A percentile compares a stretch with the other conserved stretches of the same genome.
Evolutionary conservation across 1,140 invertebrate genomes (phyloP).

Genomic region (Solen grandis): DNA sequence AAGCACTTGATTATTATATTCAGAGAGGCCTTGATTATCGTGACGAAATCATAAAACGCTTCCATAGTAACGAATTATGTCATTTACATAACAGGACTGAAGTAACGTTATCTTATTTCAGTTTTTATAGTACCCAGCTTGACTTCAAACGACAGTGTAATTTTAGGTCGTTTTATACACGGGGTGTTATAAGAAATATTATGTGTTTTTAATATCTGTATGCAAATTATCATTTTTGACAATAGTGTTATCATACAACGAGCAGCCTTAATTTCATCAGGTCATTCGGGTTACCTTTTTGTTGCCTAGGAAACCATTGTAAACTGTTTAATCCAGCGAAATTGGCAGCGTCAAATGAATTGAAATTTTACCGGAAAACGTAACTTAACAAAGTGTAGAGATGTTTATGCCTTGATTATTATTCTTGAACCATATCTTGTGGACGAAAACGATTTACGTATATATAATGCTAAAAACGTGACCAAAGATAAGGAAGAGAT

Average conservation of each 20-base stretch:
- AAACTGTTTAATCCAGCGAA: background rate
- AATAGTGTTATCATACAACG: background rate
- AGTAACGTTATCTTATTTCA: background rate
- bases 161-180: background rate
- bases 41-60: too few species aligned
- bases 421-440: too few species aligned
- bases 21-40: too few species aligned
- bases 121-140: background rate
- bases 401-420: too few species aligned
- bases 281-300: background rate
- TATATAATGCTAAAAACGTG: too few species aligned
- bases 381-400: too few species aligned
- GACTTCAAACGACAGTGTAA: background rate
- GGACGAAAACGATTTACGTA: too few species aligned
- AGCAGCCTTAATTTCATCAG: background rate
- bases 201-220: background rate
- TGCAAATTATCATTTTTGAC: background rate
- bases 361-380: too few species aligned
- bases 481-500: too few species aligned
- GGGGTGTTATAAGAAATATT: background rate
- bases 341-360: background rate
- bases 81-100: background rate
- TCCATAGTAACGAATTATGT: too few species aligned
- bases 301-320: background rate
- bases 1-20: too few species aligned